Evolutionary conservation across 2,113 vertebrate genomes (phyloP), one percentile per base, ranked within the genome.

Genomic region (Geothlypis trichas): DNA sequence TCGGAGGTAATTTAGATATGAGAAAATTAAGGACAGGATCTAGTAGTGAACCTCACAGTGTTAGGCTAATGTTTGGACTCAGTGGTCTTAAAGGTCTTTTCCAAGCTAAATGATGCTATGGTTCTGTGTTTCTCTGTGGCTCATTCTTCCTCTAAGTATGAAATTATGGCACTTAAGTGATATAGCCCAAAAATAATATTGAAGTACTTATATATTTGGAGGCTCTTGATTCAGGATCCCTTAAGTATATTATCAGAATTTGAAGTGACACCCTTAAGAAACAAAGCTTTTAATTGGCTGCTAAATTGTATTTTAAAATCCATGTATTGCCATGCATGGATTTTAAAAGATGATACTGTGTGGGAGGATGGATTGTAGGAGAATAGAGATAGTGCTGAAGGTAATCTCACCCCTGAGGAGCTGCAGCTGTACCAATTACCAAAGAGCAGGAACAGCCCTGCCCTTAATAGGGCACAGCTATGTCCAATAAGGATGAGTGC

Each of bases 261-360:
- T 3, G n/a, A 86, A 80, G 68, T 4, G 0, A 83, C 80, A 23
- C 72, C 15, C 26, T 72, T 68, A 65, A 72, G 28, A 89, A 59
- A 28, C 9, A 84, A 51, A 55, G 2, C 7, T 68, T 89, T 84
- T 37, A 59, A 44, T 76, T 13, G 7, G 44, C 11, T 59, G 13
- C 31, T 62, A 27, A 75, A 67, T n/a, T n/a, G 3, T 54, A 58
- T 41, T 41, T 41, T 41, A 41, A 41, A 41, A 41, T 41, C 41
- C 41, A 41, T 0, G 0, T 2, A 22, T 4, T 33, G 11, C 9
- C 4, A 30, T 2, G 0, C 3, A 27, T 51, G 26, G 6, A 13
- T 74, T 77, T 80, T 47, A 66, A 87, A 73, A 51, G 1, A 7
- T 65, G 54, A 11, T 54, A 33, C 17, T 31, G 28, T 54, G 28